These are phyloP conservation scores for Microctonus hyperodae DNA, from an alignment of 2,888 invertebrate species.

Conservation along the genomic window DNA sequence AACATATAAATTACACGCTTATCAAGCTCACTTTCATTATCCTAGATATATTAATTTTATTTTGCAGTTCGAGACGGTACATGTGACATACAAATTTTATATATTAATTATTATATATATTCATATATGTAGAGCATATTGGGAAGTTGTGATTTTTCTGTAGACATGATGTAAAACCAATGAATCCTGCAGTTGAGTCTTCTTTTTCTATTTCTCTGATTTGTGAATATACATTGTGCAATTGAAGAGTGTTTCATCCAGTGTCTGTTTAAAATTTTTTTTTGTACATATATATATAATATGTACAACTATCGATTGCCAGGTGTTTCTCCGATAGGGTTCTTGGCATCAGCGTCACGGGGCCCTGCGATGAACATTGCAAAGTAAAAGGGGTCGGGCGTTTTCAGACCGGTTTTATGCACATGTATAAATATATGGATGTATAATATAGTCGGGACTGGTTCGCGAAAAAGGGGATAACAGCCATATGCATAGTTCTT, in stretches of 20 bases:
- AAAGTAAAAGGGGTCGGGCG: slow-evolving; percentile 42
- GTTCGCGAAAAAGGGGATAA: slow-evolving; percentile 26
- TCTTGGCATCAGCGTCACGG: slow-evolving; percentile 46
- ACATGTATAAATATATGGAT: slow-evolving; percentile 20
- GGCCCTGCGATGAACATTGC: slow-evolving; percentile 36
- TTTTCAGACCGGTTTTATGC: slow-evolving; percentile 46
- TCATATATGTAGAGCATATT: too few species aligned
- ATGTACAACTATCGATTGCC: slow-evolving; percentile 54
- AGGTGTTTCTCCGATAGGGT: slow-evolving; percentile 56
- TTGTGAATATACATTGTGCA: background rate
- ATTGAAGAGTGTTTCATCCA: background rate
- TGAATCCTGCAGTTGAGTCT: too few species aligned
- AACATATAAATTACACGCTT: too few species aligned
- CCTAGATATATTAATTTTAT: background rate
- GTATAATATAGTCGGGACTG: slow-evolving; percentile 18
- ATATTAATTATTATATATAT: too few species aligned
- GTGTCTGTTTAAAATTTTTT: slow-evolving; percentile 34
- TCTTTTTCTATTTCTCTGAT: background rate
- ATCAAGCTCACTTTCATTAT: background rate
- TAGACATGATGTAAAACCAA: too few species aligned
- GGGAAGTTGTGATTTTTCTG: too few species aligned
- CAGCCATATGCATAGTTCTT: background rate
- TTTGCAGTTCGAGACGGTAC: too few species aligned
- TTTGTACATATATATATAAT: slow-evolving; percentile 36
- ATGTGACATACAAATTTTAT: too few species aligned